Evolutionary conservation across 2,113 vertebrate species (phyloP).

Genomic region (Clarias macrocephalus): DNA sequence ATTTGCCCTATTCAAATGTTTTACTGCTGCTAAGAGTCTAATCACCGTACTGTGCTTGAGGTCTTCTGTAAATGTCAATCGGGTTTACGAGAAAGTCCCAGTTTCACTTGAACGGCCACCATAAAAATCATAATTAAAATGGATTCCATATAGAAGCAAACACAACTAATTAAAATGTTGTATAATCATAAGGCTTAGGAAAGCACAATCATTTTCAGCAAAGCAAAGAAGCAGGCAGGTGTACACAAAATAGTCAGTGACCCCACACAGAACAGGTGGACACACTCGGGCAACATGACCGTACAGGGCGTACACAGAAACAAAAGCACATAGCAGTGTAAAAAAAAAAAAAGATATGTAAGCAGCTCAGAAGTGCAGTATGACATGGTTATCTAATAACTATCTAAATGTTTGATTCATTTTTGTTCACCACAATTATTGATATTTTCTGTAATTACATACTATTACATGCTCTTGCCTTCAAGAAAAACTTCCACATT

Average conservation of each 20-base stretch:
- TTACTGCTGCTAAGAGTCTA: no score
- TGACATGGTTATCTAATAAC: neutral
- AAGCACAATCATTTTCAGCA: neutral
- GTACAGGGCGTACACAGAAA: neutral
- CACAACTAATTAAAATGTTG: neutral
- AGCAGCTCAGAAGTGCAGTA: neutral
- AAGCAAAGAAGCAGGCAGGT: neutral
- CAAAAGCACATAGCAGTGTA: neutral
- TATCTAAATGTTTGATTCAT: neutral
- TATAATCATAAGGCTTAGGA: neutral
- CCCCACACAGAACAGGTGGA: neutral
- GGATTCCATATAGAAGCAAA: neutral
- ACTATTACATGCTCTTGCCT: neutral
- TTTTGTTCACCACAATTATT: neutral
- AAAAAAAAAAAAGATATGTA: neutral
- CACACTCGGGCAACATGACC: neutral
- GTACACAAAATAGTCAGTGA: neutral
- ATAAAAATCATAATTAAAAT: neutral
- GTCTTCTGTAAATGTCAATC: no score
- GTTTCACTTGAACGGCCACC: no score
- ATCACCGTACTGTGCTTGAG: no score
- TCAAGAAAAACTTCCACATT: neutral
- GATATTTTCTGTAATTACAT: neutral
- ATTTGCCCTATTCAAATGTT: no score
- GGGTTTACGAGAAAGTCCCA: no score